These are phyloP conservation scores for Globia sparganii DNA, from an alignment of 2,888 invertebrate genomes.

Conservation along the genomic window DNA sequence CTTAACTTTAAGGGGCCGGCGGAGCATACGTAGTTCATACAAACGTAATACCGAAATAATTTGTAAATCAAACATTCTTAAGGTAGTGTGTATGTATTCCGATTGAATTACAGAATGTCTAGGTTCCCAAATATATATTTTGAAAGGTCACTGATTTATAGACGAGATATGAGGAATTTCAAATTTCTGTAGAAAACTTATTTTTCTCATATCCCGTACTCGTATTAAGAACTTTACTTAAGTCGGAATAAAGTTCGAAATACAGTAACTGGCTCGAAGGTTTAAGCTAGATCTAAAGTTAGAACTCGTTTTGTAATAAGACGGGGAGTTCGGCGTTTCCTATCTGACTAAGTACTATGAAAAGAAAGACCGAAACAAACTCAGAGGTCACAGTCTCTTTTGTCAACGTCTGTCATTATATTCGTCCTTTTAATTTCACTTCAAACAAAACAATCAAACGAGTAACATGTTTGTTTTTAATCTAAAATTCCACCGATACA, in stretches of 20 bases:
- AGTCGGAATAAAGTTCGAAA: neutral
- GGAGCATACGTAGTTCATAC: too few relatives aligned
- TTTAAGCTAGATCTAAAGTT: neutral
- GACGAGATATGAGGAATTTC: too few relatives aligned
- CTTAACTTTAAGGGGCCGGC: too few relatives aligned
- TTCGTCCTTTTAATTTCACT: neutral
- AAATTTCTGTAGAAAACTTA: too few relatives aligned
- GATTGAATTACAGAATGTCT: too few relatives aligned
- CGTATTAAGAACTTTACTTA: neutral
- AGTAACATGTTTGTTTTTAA: slow-evolving; percentile 74
- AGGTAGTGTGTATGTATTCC: too few relatives aligned
- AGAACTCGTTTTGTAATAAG: neutral
- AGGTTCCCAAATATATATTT: too few relatives aligned
- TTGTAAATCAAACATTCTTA: too few relatives aligned
- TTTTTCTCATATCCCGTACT: too few relatives aligned
- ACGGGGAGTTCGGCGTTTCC: neutral
- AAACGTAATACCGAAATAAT: too few relatives aligned
- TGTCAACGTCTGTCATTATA: neutral
- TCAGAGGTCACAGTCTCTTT: neutral
- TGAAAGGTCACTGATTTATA: too few relatives aligned
- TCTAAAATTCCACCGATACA: slow-evolving; percentile 69
- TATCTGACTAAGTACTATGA: neutral
- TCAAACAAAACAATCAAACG: slow-evolving; percentile 43
- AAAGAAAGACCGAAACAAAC: neutral
- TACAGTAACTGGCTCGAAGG: too few relatives aligned